Evolutionary conservation across 2,113 vertebrate genomes (phyloP), one percentile per base, ranked within the genome.

Genomic region (Malurus alboscapulatus): DNA sequence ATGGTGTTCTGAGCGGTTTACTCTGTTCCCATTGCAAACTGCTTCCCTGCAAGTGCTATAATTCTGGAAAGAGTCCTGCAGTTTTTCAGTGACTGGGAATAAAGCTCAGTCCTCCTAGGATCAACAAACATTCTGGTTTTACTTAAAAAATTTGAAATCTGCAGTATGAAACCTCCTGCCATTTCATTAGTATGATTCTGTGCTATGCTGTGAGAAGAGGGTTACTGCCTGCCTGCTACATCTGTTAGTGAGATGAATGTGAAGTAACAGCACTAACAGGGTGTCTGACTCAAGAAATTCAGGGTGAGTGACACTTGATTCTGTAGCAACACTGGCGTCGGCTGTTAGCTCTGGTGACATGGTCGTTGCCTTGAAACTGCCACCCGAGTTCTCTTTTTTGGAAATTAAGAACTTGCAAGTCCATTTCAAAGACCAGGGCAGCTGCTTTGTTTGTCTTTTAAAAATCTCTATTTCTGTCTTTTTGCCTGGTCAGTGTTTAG

Each of bases 401-500:
- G 74, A 71, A 92, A 84, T 1, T 19, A 73, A 51, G 75, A 84
- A 30, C 69, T 20, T 16, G 17, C 78, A 67, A 80, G 80, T 47
- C 80, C 42, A 7, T 94, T 86, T 94, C 66, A 93, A 95, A 95
- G 78, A 88, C n/a, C 27, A 92, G 59, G 55, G 26, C 76, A 89
- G 65, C 87, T 65, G 40, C 87, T 95, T 96, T 93, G 76, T 97
- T 95, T 90, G 76, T 84, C 84, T 90, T 95, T 89, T 84, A 78
- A 83, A 82, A 90, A 80, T 80, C 30, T 74, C 5, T 83, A 45
- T 89, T 84, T 89, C 66, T 89, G 40, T 63, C 65, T 95, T 93
- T 54, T 89, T 92, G 90, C 76, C 88, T 89, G 76, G 84, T 96
- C 96, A 93, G 61, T 96, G 61, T 97, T 97, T 96, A 94, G 59